These are phyloP conservation scores for Panagrolaimus sp. DNA, from an alignment of 1,140 invertebrate species.

Conservation along the genomic window DNA sequence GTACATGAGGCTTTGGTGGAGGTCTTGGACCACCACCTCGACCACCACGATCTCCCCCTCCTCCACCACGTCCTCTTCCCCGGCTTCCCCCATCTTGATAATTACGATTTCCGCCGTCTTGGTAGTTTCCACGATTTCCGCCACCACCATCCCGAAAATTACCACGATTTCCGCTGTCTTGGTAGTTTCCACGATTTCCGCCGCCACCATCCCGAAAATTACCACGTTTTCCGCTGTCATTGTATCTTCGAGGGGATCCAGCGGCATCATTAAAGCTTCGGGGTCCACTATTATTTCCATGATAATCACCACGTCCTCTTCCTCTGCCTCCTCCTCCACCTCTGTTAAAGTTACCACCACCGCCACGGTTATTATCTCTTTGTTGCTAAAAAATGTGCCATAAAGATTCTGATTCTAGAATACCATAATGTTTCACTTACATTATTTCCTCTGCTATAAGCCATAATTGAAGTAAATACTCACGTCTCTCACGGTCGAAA, in stretches of 20 bases:
- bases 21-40: background rate
- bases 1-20: background rate
- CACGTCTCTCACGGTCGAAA: too few species aligned
- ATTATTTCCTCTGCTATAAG: too few species aligned
- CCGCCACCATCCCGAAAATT: too few species aligned
- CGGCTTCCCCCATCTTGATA: background rate
- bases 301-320: background rate
- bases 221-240: conserved; percentile 1
- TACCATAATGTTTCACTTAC: too few species aligned
- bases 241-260: background rate
- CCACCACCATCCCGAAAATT: background rate
- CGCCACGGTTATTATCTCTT: background rate
- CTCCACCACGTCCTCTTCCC: too few species aligned
- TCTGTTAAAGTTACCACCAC: background rate
- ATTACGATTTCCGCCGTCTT: background rate
- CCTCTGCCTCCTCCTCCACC: background rate
- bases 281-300: background rate
- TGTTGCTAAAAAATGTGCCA: too few species aligned
- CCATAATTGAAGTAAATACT: too few species aligned
- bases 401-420: too few species aligned
- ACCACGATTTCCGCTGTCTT: background rate
- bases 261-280: background rate
- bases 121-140: background rate
- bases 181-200: too few species aligned
- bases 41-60: background rate